A percentile compares a stretch with the other conserved stretches of the same genome.
phyloP scores from a whole-genome alignment of 2,888 invertebrate genomes.

The Eubasilissa splendida region DNA sequence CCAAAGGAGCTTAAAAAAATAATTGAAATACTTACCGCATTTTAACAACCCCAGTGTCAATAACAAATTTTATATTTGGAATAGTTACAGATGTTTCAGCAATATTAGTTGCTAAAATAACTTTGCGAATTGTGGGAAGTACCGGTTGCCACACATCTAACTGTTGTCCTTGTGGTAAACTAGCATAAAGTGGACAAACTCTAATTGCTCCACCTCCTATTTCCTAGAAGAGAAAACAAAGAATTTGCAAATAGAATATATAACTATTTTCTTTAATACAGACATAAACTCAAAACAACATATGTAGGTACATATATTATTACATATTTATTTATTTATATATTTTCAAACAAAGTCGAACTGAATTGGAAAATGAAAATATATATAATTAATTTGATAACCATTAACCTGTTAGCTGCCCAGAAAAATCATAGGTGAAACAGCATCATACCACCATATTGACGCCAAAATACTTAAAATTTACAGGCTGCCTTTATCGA shows the following conservation, averaged over 20 bases:
- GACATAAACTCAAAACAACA: background rate
- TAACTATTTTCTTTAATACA: background rate
- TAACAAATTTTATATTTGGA: conserved; percentile 90
- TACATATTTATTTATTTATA: no score
- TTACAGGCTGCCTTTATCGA: no score
- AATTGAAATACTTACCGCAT: conserved; percentile 73
- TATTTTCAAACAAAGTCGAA: no score
- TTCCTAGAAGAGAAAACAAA: conserved; percentile 65
- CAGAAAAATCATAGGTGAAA: no score
- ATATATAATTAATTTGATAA: no score
- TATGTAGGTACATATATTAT: background rate
- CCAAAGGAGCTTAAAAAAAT: no score
- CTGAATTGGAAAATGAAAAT: no score
- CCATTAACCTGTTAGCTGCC: no score
- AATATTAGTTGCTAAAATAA: conserved; percentile 96
- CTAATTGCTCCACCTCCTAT: conserved; percentile 78
- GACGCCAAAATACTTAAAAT: no score
- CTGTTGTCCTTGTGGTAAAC: conserved; percentile 89
- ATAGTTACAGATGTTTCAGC: conserved; percentile 99
- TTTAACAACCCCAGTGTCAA: conserved; percentile 95
- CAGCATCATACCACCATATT: no score
- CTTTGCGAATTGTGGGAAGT: conserved; percentile 85
- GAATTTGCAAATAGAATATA: conserved; percentile 29
- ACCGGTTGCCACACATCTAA: conserved; percentile 87
- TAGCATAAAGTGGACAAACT: conserved; percentile 93